Conservation (phyloP, 2,888 invertebrate genomes). For the Odontocolon sp. region DNA sequence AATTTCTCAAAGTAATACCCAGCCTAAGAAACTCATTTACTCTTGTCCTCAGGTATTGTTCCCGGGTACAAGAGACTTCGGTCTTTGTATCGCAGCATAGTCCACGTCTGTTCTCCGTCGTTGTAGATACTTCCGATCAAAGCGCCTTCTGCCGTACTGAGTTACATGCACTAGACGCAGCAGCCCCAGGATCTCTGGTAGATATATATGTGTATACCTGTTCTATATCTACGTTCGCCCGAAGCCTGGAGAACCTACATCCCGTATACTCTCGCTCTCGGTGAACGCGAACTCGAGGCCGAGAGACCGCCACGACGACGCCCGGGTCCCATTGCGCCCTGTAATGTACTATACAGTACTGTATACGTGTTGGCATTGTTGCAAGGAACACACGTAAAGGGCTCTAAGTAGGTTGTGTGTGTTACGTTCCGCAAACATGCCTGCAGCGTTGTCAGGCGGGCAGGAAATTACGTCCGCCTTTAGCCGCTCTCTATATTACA, state of each 20-base stretch:
- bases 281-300: slow-evolving; percentile 23
- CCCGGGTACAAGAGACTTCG: slow-evolving; percentile 10
- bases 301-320: slow-evolving; percentile 58
- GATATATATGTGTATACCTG: slow-evolving; percentile 39
- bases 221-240: slow-evolving; percentile 6
- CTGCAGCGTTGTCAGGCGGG: slow-evolving; percentile 78
- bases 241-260: slow-evolving; percentile 40
- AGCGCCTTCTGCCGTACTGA: slow-evolving; percentile 69
- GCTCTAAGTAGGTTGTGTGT: slow-evolving; percentile 77
- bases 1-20: background rate
- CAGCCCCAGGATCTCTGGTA: slow-evolving; percentile 21
- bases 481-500: slow-evolving; percentile 79
- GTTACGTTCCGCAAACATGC: slow-evolving; percentile 79
- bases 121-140: slow-evolving; percentile 69
- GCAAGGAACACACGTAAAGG: slow-evolving; percentile 72
- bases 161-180: slow-evolving; percentile 36
- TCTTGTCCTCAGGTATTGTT: background rate
- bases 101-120: slow-evolving; percentile 57
- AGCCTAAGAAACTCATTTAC: background rate
- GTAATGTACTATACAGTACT: background rate
- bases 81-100: slow-evolving; percentile 23
- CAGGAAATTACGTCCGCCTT: slow-evolving; percentile 81
- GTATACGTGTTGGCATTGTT: slow-evolving; percentile 68
- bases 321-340: slow-evolving; percentile 27
- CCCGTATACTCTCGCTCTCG: slow-evolving; percentile 1